Evolutionary conservation across 2,113 vertebrate species (phyloP).

Genomic region (Aegypius monachus): DNA sequence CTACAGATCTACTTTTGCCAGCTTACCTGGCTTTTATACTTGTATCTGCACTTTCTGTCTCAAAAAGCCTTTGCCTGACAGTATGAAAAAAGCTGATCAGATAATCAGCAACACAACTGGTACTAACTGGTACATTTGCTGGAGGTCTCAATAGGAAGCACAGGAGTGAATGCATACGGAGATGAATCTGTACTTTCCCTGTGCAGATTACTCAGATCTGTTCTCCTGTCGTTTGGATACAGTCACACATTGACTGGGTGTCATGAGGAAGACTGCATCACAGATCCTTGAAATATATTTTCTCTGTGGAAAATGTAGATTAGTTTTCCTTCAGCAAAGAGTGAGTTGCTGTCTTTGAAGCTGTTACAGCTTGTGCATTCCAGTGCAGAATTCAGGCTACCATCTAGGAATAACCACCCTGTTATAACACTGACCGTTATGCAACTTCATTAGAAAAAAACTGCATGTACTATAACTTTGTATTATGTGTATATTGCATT

Average conservation of each 20-base stretch:
- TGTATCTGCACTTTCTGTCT: neutral
- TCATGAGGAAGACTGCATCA: neutral
- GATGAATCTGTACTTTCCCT: neutral
- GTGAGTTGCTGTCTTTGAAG: neutral
- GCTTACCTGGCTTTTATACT: neutral
- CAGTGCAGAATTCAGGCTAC: neutral
- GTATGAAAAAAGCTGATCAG: neutral
- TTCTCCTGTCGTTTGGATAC: neutral
- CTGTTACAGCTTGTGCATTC: neutral
- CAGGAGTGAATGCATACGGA: neutral
- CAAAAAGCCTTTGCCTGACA: neutral
- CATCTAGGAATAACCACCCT: neutral
- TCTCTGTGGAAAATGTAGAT: neutral
- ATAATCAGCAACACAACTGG: neutral
- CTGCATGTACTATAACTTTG: neutral
- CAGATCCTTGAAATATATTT: neutral
- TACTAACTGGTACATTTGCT: neutral
- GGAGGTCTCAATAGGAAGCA: neutral
- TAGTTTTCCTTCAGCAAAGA: neutral
- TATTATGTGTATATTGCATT: neutral
- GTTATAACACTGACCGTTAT: neutral
- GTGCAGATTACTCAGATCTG: neutral
- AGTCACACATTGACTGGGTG: neutral
- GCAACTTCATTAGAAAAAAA: neutral
- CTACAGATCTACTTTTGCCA: neutral